These are phyloP conservation scores for Perizoma flavofasciatum DNA, from an alignment of 2,888 invertebrate species.

Conservation along the genomic window DNA sequence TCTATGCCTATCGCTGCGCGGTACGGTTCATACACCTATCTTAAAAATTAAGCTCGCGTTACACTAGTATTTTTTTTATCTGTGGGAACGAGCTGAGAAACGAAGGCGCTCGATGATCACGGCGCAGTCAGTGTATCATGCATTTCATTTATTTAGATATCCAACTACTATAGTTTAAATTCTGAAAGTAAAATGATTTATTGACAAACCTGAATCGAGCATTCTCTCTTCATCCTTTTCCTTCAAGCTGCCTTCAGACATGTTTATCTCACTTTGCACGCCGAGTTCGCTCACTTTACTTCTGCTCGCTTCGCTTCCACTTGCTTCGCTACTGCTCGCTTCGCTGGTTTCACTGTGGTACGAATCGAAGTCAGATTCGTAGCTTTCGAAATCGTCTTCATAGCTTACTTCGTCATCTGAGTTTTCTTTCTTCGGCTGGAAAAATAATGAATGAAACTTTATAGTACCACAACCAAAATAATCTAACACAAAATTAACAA, in stretches of 20 bases:
- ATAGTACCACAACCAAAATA: too few species aligned
- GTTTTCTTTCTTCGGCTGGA: slow-evolving; percentile 43
- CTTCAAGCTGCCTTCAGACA: slow-evolving; percentile 40
- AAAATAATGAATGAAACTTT: neutral
- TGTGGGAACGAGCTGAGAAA: too few species aligned
- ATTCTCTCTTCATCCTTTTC: slow-evolving; percentile 68
- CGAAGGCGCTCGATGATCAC: too few species aligned
- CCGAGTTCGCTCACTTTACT: slow-evolving; percentile 26
- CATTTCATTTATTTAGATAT: too few species aligned
- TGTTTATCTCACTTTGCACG: slow-evolving; percentile 21
- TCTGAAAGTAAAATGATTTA: too few species aligned
- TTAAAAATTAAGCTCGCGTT: too few species aligned
- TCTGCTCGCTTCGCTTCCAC: slow-evolving; percentile 7
- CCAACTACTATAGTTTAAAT: too few species aligned
- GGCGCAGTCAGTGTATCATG: too few species aligned
- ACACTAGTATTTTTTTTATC: too few species aligned
- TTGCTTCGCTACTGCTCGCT: slow-evolving; percentile 21
- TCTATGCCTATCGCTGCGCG: too few species aligned
- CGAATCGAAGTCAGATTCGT: slow-evolving; percentile 79
- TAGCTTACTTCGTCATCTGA: slow-evolving; percentile 69
- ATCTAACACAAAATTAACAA: too few species aligned
- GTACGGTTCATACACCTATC: too few species aligned
- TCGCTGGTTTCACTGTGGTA: slow-evolving; percentile 56
- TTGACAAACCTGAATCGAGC: slow-evolving; percentile 69
- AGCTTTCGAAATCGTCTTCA: slow-evolving; percentile 81